phyloP scores from a whole-genome alignment of 2,113 vertebrate genomes.

The Lynx canadensis region DNA sequence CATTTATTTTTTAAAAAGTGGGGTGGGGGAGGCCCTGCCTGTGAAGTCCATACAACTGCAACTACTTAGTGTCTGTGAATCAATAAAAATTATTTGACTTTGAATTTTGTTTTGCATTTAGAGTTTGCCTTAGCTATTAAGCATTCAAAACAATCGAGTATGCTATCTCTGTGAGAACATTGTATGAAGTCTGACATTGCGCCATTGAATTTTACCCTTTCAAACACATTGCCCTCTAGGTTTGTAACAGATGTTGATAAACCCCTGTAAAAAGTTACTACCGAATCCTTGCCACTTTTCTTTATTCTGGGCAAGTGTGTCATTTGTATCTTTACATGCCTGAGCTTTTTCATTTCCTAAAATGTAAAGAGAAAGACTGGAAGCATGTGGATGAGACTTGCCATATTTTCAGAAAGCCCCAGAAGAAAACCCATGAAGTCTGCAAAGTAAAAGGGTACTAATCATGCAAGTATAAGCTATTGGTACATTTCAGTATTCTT shows the following conservation, averaged over 20 bases:
- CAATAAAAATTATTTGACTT: constrained; percentile 3
- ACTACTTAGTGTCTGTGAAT: neutral
- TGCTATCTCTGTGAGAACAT: neutral
- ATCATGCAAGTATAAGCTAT: neutral
- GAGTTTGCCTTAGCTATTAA: constrained; percentile 30
- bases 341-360: constrained; percentile 15
- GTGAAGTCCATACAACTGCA: neutral
- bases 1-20: neutral
- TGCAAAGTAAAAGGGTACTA: neutral
- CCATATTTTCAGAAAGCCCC: neutral
- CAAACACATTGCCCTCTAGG: neutral
- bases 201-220: neutral
- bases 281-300: neutral
- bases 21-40: neutral
- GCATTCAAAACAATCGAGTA: neutral
- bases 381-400: neutral
- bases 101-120: constrained; percentile 41
- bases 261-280: neutral
- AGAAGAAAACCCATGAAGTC: neutral
- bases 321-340: neutral
- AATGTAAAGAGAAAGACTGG: neutral
- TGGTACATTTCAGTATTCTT: neutral
- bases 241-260: neutral
- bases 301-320: neutral
- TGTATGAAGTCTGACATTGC: neutral